Evolutionary conservation across 2,113 vertebrate species (phyloP), one percentile per base, ranked within the genome.

Genomic region (Myocastor coypus): DNA sequence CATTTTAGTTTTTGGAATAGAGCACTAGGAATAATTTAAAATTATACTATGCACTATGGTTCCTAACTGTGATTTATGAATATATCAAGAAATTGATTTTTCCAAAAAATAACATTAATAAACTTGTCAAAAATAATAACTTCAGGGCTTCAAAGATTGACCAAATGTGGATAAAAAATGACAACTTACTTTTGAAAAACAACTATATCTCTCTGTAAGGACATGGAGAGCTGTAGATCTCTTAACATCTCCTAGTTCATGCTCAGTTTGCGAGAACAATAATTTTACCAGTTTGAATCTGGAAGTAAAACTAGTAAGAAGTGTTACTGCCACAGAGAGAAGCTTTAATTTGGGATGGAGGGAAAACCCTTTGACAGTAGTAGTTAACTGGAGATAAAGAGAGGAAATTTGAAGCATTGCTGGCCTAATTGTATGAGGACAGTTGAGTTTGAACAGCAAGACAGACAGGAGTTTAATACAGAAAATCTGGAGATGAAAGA

Each of bases 11-110:
- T 73, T 7, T 86, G 40, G 32, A 89, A 26, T 4, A 37, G 6
- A 84, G 37, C 7, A 55, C 30, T 20, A 42, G 24, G 93, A 87
- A n/a, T 61, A 52, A 96, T 59, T 84, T 92, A 42, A 94, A 93
- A n/a, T 80, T 64, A 87, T n/a, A 32, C 10, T 42, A 28, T 40
- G 87, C 52, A 71, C n/a, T 71, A 22, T 83, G 55, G 64, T 66
- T 86, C 66, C 28, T 30, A 59, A 40, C 6, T 55, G 5, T 28
- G 9, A 40, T 88, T 14, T 42, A 14, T 85, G 71, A 66, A 64
- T 68, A 42, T n/a, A 14, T 75, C 34, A 93, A 57, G n/a, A 83
- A 92, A 94, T 66, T 40, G 10, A 80, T 89, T 90, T 32, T 26
- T n/a, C 1, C 12, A 71, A 77, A 77, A 83, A 34, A 59, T 50